phyloP scores from a whole-genome alignment of 1,140 invertebrate genomes.

The Conopomorpha cramerella region DNA sequence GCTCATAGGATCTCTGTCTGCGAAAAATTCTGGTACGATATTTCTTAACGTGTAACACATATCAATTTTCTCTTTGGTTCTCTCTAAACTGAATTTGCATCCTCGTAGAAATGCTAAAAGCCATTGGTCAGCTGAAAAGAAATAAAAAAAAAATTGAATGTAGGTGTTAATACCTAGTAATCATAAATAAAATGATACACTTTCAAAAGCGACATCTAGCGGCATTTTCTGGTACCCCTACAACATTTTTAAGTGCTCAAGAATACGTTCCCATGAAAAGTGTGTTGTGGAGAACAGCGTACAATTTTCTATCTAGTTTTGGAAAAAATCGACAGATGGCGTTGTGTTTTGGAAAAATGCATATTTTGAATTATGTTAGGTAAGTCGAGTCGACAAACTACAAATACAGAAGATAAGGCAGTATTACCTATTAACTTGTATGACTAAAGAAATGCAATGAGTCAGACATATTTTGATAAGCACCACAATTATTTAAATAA shows the following conservation, averaged over 20 bases:
- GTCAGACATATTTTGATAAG: too few relatives aligned
- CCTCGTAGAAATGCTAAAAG: conserved; percentile 66
- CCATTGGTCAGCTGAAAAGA: conserved; percentile 62
- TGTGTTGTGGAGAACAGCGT: too few relatives aligned
- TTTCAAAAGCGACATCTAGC: neutral
- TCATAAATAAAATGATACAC: neutral
- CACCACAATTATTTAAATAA: too few relatives aligned
- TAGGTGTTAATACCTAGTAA: neutral
- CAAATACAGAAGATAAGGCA: too few relatives aligned
- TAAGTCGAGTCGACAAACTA: too few relatives aligned
- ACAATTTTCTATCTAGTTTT: too few relatives aligned
- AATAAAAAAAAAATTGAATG: conserved; percentile 5
- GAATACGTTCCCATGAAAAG: neutral
- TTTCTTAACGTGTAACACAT: conserved; percentile 65
- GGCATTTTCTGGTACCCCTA: neutral
- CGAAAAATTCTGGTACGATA: conserved; percentile 62
- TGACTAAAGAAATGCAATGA: too few relatives aligned
- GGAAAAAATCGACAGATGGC: too few relatives aligned
- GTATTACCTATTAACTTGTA: too few relatives aligned
- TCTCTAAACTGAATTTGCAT: conserved; percentile 70
- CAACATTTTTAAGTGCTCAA: neutral
- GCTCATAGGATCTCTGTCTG: conserved; percentile 37
- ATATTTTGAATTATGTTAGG: too few relatives aligned
- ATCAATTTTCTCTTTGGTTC: conserved; percentile 68
- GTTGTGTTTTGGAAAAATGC: too few relatives aligned